Conservation (phyloP, 2,888 invertebrate genomes). For the Brenthis ino region DNA sequence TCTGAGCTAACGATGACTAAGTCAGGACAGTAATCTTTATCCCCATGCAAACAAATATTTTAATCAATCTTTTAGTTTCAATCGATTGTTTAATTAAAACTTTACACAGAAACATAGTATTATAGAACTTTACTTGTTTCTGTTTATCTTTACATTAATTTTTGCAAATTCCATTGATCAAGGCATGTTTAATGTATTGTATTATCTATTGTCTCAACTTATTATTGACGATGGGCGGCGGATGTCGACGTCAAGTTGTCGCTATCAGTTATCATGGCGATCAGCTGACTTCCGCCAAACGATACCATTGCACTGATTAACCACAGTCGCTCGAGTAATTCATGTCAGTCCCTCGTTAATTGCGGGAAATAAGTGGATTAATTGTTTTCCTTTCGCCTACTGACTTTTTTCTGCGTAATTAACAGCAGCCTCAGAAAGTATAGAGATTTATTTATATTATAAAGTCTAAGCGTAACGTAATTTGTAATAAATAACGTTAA, state of each 20-base stretch:
- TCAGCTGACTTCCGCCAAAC: constrained; percentile 56
- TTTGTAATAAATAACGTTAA: neutral
- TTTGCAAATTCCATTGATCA: no score
- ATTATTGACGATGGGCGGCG: constrained; percentile 42
- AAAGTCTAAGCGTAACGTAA: no score
- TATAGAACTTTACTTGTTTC: no score
- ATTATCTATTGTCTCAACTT: constrained; percentile 20
- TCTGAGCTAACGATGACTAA: no score
- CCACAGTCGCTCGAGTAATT: constrained; percentile 72
- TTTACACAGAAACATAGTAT: no score
- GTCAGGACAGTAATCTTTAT: no score
- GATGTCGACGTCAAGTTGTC: constrained; percentile 40
- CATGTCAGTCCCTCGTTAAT: constrained; percentile 71
- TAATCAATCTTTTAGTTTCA: no score
- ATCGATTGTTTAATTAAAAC: no score
- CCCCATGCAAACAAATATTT: no score
- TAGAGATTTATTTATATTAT: neutral
- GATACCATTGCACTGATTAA: constrained; percentile 55
- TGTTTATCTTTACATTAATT: no score
- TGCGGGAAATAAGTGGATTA: constrained; percentile 75
- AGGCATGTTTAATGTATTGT: constrained; percentile 3
- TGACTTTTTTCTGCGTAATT: constrained; percentile 48
- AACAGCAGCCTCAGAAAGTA: neutral
- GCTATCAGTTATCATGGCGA: constrained; percentile 45
- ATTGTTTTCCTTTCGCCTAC: constrained; percentile 73